phyloP scores from a whole-genome alignment of 1,140 invertebrate species.

The Drosophila sturtevanti region DNA sequence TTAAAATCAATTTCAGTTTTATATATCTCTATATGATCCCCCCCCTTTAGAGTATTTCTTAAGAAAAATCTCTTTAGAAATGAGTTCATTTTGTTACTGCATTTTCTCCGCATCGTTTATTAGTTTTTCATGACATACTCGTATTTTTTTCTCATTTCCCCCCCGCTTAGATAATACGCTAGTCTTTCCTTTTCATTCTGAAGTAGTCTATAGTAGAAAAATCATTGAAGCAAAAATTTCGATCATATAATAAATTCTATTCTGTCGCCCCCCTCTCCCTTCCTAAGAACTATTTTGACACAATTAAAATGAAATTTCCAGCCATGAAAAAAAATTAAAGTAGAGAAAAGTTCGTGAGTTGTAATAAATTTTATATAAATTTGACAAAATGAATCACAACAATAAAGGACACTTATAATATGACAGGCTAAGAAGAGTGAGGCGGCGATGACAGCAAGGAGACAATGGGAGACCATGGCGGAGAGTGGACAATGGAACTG shows the following conservation, averaged over 20 bases:
- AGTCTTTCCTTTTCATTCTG: conserved; percentile 1
- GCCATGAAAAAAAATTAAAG: background rate
- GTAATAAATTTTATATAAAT: conserved; percentile 68
- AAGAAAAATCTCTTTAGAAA: background rate
- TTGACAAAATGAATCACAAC: conserved; percentile 64
- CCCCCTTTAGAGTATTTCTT: background rate
- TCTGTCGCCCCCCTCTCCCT: no score
- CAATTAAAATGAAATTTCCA: conserved; percentile 53
- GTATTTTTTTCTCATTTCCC: background rate
- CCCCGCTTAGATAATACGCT: background rate
- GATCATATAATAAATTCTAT: conserved; percentile 23
- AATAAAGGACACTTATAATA: conserved; percentile 55
- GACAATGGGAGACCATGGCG: conserved; percentile 27
- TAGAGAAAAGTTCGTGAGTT: conserved; percentile 30
- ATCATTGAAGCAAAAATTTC: background rate
- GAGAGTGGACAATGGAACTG: conserved; percentile 11
- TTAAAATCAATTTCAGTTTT: no score
- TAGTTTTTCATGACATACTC: background rate
- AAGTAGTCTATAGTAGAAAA: background rate
- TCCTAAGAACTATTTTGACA: conserved; percentile 47
- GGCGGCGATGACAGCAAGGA: conserved; percentile 9
- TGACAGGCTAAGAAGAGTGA: conserved; percentile 35
- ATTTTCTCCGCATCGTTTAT: background rate
- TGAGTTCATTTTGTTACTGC: background rate
- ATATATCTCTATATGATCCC: no score